Evolutionary conservation across 2,888 invertebrate genomes (phyloP).

Genomic region (Listrodromus nycthemerus): DNA sequence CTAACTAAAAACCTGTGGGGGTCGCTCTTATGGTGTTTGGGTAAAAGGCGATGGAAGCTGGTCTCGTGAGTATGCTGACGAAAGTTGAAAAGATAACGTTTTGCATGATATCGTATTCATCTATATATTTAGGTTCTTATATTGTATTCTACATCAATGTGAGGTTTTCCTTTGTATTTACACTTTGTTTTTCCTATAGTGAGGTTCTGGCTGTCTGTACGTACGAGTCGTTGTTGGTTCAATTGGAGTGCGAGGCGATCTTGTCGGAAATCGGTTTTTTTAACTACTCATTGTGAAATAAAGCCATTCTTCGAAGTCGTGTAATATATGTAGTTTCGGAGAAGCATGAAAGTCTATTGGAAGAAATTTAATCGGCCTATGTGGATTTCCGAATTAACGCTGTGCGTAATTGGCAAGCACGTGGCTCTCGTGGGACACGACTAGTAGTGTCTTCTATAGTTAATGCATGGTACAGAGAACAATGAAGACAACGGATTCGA

Average conservation of each 20-base stretch:
- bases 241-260: conserved; percentile 16
- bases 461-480: conserved; percentile 15
- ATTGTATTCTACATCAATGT: conserved; percentile 64
- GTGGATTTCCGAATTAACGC: conserved; percentile 23
- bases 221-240: conserved; percentile 19
- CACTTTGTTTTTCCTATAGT: conserved; percentile 55
- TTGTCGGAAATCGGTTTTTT: neutral
- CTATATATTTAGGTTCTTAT: conserved; percentile 65
- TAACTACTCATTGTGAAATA: neutral
- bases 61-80: neutral
- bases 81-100: neutral
- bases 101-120: conserved; percentile 41
- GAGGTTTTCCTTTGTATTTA: conserved; percentile 63
- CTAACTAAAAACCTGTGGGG: neutral
- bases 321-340: conserved; percentile 5
- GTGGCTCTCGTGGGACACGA: conserved; percentile 19
- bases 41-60: neutral
- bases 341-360: conserved; percentile 15
- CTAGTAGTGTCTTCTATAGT: conserved; percentile 13
- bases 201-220: conserved; percentile 34
- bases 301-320: neutral
- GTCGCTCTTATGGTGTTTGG: neutral
- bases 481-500: conserved; percentile 7
- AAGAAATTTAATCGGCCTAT: conserved; percentile 17
- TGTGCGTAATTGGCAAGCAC: neutral